These are phyloP conservation scores for Hofmannophila pseudospretella DNA, from an alignment of 2,888 invertebrate genomes.

Conservation along the genomic window DNA sequence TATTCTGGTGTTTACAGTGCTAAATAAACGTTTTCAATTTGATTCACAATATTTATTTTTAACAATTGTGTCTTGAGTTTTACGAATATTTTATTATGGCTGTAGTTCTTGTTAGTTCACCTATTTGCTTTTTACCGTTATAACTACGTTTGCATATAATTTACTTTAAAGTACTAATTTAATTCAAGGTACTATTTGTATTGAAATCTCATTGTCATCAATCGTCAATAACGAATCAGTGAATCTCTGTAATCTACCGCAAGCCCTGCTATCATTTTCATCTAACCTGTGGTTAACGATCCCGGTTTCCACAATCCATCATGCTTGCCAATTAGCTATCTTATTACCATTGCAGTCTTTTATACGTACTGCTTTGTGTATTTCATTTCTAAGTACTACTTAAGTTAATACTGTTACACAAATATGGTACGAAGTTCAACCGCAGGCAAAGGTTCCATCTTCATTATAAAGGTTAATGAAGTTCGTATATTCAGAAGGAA, in stretches of 20 bases:
- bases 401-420: background rate
- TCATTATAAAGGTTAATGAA: constrained; percentile 9
- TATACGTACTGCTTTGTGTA: constrained; percentile 2
- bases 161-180: too few relatives aligned
- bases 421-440: background rate
- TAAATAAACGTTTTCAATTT: too few relatives aligned
- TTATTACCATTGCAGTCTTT: constrained; percentile 11
- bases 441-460: background rate
- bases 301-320: constrained; percentile 8
- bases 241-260: background rate
- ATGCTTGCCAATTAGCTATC: constrained; percentile 9
- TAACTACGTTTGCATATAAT: background rate
- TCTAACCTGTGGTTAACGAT: constrained; percentile 4
- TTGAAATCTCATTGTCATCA: constrained; percentile 2
- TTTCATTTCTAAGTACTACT: background rate
- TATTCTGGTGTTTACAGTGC: too few relatives aligned
- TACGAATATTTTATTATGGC: too few relatives aligned
- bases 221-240: constrained; percentile 1
- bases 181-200: constrained; percentile 1
- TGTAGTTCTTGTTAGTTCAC: too few relatives aligned
- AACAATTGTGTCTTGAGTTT: too few relatives aligned
- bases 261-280: constrained; percentile 1
- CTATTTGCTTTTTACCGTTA: too few relatives aligned
- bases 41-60: too few relatives aligned
- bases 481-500: background rate